These are phyloP conservation scores for Stigmatopora nigra DNA, from an alignment of 2,113 vertebrate species.

Conservation along the genomic window DNA sequence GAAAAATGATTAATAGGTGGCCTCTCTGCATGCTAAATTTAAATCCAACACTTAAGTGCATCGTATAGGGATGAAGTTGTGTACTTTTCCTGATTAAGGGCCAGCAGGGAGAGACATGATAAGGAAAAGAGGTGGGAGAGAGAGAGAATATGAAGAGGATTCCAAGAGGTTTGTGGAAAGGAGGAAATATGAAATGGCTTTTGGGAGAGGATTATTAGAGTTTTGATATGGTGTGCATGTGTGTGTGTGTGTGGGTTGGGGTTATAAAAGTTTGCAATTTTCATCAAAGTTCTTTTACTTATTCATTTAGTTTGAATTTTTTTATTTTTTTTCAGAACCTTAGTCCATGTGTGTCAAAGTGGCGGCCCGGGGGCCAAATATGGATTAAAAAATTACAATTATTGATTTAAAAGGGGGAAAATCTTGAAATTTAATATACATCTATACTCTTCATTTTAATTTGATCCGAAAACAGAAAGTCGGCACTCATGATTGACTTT, in stretches of 20 bases:
- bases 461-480: too few relatives aligned
- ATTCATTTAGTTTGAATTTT: too few relatives aligned
- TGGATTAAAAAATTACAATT: too few relatives aligned
- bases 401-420: too few relatives aligned
- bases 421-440: too few relatives aligned
- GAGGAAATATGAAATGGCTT: constrained; percentile 21
- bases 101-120: constrained; percentile 6
- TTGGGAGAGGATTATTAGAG: constrained; percentile 1
- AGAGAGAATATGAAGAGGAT: constrained; percentile 3
- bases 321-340: too few relatives aligned
- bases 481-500: too few relatives aligned
- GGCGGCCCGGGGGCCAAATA: too few relatives aligned
- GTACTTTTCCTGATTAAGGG: constrained; percentile 12
- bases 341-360: too few relatives aligned
- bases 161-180: background rate
- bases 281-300: too few relatives aligned
- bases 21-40: constrained; percentile 18
- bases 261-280: too few relatives aligned
- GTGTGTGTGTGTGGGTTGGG: background rate
- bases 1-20: constrained; percentile 4
- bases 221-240: constrained; percentile 2
- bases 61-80: constrained; percentile 9
- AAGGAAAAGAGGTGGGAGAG: constrained; percentile 5
- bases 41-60: background rate
- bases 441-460: too few relatives aligned